phyloP scores from a whole-genome alignment of 2,797 vertebrate genomes.

The Microctenopoma lineatum region DNA sequence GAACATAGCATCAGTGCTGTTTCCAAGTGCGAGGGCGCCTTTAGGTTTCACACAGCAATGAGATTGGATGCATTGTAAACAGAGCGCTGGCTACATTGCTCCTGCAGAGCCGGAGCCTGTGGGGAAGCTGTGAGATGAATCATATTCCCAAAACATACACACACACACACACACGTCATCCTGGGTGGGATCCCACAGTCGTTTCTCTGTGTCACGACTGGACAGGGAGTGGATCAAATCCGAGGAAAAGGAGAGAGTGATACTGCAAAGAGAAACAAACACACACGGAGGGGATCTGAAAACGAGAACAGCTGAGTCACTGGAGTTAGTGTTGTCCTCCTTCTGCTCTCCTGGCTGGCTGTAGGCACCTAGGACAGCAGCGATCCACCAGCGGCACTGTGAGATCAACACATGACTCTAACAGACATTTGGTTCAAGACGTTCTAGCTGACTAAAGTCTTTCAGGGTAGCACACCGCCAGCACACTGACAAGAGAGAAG shows the following conservation, averaged over 20 bases:
- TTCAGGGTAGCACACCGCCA: slow-evolving; percentile 53
- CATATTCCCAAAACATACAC: slow-evolving; percentile 45
- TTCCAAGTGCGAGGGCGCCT: slow-evolving; percentile 25
- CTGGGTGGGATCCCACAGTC: slow-evolving; percentile 59
- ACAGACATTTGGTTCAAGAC: slow-evolving; percentile 33
- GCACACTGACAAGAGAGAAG: slow-evolving; percentile 56
- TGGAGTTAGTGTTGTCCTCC: slow-evolving; percentile 21
- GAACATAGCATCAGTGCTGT: slow-evolving; percentile 20
- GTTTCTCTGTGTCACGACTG: slow-evolving; percentile 44
- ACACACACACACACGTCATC: slow-evolving; percentile 50
- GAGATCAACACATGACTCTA: slow-evolving; percentile 56
- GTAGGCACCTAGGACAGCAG: slow-evolving; percentile 41
- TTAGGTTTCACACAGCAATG: slow-evolving; percentile 41
- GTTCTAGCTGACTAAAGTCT: slow-evolving; percentile 55
- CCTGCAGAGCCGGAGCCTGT: slow-evolving; percentile 43
- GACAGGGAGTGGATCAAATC: slow-evolving; percentile 24
- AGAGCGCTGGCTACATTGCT: slow-evolving; percentile 33
- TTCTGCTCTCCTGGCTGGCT: slow-evolving; percentile 44
- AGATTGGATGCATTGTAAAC: slow-evolving; percentile 50
- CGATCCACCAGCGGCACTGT: slow-evolving; percentile 40
- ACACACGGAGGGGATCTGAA: slow-evolving; percentile 12
- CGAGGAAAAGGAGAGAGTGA: slow-evolving; percentile 23
- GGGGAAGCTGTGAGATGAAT: slow-evolving; percentile 72
- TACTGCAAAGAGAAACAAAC: slow-evolving; percentile 38
- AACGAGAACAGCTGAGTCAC: slow-evolving; percentile 67